These are phyloP conservation scores for Rostratula benghalensis DNA, from an alignment of 2,113 vertebrate genomes.

Conservation along the genomic window DNA sequence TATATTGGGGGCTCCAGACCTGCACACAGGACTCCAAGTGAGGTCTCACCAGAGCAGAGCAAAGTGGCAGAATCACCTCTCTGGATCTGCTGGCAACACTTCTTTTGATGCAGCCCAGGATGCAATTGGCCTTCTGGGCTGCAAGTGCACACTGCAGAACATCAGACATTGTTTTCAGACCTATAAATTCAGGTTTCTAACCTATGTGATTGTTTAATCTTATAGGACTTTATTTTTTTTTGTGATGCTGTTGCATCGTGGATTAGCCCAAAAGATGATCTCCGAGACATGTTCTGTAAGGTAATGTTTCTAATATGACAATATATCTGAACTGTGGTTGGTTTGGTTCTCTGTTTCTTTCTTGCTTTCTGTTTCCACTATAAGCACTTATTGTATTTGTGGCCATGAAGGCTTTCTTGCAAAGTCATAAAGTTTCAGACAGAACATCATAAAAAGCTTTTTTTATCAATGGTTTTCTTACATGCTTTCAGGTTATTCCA, in stretches of 20 bases:
- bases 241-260: conserved; percentile 98
- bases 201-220: conserved; percentile 65
- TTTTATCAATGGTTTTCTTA: not conserved
- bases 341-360: not conserved
- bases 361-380: not conserved
- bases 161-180: not conserved
- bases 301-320: conserved; percentile 71
- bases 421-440: not conserved
- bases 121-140: too few species aligned
- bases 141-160: not conserved
- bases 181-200: not conserved
- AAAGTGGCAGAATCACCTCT: too few species aligned
- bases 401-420: not conserved
- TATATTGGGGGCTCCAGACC: too few species aligned
- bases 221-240: conserved; percentile 99
- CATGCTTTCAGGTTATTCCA: not conserved
- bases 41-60: too few species aligned
- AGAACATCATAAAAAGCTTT: not conserved
- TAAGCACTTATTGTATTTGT: not conserved
- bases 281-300: conserved; percentile 98
- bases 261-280: conserved; percentile 98
- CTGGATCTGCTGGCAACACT: too few species aligned
- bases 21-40: too few species aligned
- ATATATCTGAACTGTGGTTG: not conserved
- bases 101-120: too few species aligned